Conservation (phyloP, 2,113 vertebrate species). For the Scytalopus superciliaris region DNA sequence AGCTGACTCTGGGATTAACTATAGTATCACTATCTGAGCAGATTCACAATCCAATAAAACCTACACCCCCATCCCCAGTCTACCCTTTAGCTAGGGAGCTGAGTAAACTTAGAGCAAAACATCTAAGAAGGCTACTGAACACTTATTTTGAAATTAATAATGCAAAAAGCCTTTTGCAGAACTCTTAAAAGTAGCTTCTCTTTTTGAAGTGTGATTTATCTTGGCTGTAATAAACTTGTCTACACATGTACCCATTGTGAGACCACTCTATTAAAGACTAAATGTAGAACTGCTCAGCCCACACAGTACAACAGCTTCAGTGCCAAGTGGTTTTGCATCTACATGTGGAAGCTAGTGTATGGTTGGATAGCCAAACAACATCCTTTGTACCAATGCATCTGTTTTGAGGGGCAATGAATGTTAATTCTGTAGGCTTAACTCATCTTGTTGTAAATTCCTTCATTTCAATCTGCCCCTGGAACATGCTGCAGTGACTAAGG, state of each 20-base stretch:
- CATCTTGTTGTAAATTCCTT: neutral
- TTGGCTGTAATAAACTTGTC: fast-evolving
- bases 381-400: neutral
- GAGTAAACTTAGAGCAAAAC: neutral
- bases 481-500: neutral
- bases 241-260: neutral
- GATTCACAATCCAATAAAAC: neutral
- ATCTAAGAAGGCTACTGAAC: neutral
- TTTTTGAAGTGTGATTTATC: neutral
- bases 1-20: neutral
- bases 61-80: neutral
- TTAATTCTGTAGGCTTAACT: neutral
- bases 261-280: neutral
- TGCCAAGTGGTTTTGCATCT: neutral
- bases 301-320: neutral
- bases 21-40: neutral
- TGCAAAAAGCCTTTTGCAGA: neutral
- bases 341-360: neutral
- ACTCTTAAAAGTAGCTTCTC: neutral
- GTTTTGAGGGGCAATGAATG: neutral
- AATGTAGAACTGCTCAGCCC: neutral
- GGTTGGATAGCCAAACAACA: neutral
- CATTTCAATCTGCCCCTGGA: neutral
- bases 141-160: neutral
- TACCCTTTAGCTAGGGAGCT: neutral